Conservation (phyloP, 1,140 invertebrate species). For the Drosophila athabasca region DNA sequence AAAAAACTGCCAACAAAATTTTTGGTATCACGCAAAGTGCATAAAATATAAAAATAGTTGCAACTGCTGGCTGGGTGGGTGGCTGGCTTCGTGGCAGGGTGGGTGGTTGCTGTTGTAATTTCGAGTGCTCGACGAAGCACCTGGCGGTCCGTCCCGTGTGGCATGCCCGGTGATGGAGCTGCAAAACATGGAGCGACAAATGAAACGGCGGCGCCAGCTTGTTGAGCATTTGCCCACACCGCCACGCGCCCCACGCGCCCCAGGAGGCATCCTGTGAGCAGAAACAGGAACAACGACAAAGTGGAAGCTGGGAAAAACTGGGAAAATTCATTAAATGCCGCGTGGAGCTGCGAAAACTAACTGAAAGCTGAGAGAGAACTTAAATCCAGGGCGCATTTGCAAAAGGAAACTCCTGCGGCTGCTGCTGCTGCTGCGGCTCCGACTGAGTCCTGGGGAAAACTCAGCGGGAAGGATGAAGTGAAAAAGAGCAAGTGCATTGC, state of each 20-base stretch:
- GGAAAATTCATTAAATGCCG: constrained; percentile 70
- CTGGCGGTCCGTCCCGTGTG: constrained; percentile 31
- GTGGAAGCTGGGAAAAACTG: constrained; percentile 19
- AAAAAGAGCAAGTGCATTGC: constrained; percentile 59
- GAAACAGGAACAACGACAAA: constrained; percentile 9
- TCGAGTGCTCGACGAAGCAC: constrained; percentile 40
- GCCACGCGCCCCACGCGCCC: background rate
- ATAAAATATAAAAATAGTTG: constrained; percentile 75
- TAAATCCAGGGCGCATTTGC: constrained; percentile 65
- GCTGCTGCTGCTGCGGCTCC: too few relatives aligned
- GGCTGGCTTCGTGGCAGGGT: constrained; percentile 15
- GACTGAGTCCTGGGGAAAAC: background rate
- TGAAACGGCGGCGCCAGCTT: constrained; percentile 43
- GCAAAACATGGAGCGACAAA: constrained; percentile 25
- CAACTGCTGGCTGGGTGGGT: constrained; percentile 28
- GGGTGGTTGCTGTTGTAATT: constrained; percentile 47
- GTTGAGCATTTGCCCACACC: constrained; percentile 45
- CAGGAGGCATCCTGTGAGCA: background rate
- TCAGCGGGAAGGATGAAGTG: constrained; percentile 11
- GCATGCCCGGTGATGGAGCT: constrained; percentile 30
- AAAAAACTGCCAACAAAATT: constrained; percentile 50
- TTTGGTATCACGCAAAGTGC: constrained; percentile 76
- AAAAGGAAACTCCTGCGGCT: constrained; percentile 32
- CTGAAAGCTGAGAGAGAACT: constrained; percentile 64
- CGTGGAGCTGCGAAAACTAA: constrained; percentile 45